Base-by-base conservation (phyloP, 2,888 invertebrate genomes). In the Hedya salicella region DNA sequence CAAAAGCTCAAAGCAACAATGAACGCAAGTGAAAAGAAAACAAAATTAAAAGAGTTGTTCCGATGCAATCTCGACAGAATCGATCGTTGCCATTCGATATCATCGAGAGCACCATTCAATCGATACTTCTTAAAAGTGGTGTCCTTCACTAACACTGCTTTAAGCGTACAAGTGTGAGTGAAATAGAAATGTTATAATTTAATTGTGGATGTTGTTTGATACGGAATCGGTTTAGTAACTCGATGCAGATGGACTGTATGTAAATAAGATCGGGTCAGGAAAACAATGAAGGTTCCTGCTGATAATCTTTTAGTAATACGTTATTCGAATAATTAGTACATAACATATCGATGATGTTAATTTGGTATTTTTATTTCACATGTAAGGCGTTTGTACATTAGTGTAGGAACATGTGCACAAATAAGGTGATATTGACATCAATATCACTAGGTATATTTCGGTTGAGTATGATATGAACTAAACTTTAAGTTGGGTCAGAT, bases 261-360 rank as follows among this genome's bases (percentile, higher is more conserved):
- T 88, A 89, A 90, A 90, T 90, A 81, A 78, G 83, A 71, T 71
- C 71, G 71, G 68, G 71, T 60, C 75, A 75, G 78, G 83, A 82
- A 87, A 87, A 91, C 90, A 90, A 88, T 88, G 82, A 83, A 75
- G 73, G 85, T 86, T 87, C 87, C 87, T 82, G 83, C 74, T 83
- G 90, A 89, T 89, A 84, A 90, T 89, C 87, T 85, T 78, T 66
- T 62, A 64, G 73, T 69, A 70, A 70, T 72, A 70, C 70, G 70
- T 71, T 75, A 73, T 71, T 72, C 39, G 46, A 52, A 65, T 66
- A 66, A 66, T 66, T 66, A 66, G 54, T 60, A 60, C 25, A 60
- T 60, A 49, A 49, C 39, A 49, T 59, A 16, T 60, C 48, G 48
- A 14, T 36, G 36, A 5, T 21, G 50, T 61, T 61, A 17, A 52